Percentiles rank a stretch among this genome's conserved stretches.
phyloP scores from a whole-genome alignment of 2,888 invertebrate species.

The Drepana falcataria region DNA sequence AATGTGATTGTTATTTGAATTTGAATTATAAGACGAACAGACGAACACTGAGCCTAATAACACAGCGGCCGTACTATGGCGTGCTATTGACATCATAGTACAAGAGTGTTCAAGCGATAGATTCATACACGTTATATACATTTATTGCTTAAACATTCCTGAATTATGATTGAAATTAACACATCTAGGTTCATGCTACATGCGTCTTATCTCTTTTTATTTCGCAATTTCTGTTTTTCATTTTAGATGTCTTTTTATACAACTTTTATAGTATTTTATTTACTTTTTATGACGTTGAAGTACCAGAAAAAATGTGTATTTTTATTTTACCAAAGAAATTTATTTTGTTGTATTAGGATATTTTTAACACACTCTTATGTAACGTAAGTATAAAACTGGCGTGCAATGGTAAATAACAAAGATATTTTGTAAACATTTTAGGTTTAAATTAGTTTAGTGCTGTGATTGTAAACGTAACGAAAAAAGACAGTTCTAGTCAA shows the following conservation, averaged over 20 bases:
- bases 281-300: constrained; percentile 6
- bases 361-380: constrained; percentile 21
- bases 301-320: neutral
- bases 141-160: too few species aligned
- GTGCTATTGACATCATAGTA: too few species aligned
- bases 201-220: neutral
- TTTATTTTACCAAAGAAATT: constrained; percentile 30
- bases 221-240: neutral
- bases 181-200: neutral
- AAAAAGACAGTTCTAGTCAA: constrained; percentile 52
- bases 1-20: too few species aligned
- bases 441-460: constrained; percentile 16
- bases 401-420: constrained; percentile 8
- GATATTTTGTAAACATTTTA: constrained; percentile 15
- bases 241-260: neutral
- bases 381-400: constrained; percentile 17
- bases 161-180: too few species aligned
- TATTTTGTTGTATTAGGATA: constrained; percentile 25
- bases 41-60: too few species aligned
- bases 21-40: too few species aligned
- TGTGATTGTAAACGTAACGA: constrained; percentile 24
- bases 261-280: constrained; percentile 8
- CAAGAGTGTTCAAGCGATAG: too few species aligned
- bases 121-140: too few species aligned
- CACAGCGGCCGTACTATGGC: too few species aligned